Evolutionary conservation across 2,888 invertebrate genomes (phyloP), one percentile per base, ranked within the genome.

Genomic region (Drosophila anomelani): DNA sequence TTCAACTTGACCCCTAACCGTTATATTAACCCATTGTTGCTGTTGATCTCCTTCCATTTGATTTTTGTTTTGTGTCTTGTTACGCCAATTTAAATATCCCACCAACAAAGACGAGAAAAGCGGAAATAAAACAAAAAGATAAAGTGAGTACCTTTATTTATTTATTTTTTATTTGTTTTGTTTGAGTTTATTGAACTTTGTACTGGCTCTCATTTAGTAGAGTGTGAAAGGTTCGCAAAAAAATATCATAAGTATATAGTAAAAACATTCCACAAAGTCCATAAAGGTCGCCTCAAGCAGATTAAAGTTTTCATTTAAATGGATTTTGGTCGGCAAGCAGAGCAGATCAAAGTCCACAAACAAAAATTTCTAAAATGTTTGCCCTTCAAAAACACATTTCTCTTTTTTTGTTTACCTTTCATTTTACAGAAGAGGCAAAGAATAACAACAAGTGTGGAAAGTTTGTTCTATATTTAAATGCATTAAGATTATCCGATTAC

Each of bases 131-230:
- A 80, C 78, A 75, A 66, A 61, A 47, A 72, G 70, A 62, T 75
- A 66, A 76, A 75, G 58, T 80, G 60, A 44, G 2, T 15, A 36
- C 20, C 15, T 53, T 20, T 34, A 15, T 2, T 53, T 29, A 8
- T 29, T 8, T 29, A 29, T 29, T 29, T 29, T 8, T 1, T 67
- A 57, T 59, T 39, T 12, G 3, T 1, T 1, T 47, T 64, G 57
- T 59, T 29, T 1, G 36, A 75, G 88, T 88, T 85, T 85, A 80
- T 79, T 85, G 85, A 85, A 88, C 85, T 77, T 74, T 63, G 49
- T 23, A 26, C 63, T 29, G 34, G 54, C 63, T 15, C 26, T 20
- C 36, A 54, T 51, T 75, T 64, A 62, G 70, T 76, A 58, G 79
- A 77, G 76, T 80, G 75, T 73, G 66, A 81, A 74, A 75, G 76